Conservation (phyloP, 2,888 invertebrate species). For the Enchytraeus crypticus region DNA sequence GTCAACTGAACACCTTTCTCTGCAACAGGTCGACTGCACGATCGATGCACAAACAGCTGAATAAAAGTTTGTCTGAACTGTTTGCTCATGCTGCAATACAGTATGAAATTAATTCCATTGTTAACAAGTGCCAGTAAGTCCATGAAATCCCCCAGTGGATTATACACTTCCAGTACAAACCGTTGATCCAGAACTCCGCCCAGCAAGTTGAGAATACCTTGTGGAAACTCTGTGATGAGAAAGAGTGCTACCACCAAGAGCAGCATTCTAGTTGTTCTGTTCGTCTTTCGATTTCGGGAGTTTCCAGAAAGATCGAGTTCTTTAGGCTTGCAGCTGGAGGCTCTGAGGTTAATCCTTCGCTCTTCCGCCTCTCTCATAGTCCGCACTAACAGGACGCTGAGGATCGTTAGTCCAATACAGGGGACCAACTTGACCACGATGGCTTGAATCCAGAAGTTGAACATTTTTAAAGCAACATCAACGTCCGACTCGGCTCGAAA, state of each 20-base stretch:
- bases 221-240: conserved; percentile 80
- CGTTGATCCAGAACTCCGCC: conserved; percentile 59
- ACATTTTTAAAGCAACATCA: too few relatives aligned
- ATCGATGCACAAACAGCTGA: too few relatives aligned
- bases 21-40: too few relatives aligned
- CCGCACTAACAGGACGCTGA: conserved; percentile 48
- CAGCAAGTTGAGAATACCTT: conserved; percentile 64
- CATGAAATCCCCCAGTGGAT: conserved; percentile 63
- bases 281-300: conserved; percentile 39
- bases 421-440: conserved; percentile 63
- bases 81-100: conserved; percentile 87
- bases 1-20: too few relatives aligned
- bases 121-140: conserved; percentile 82
- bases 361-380: conserved; percentile 47
- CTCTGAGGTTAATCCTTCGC: conserved; percentile 37
- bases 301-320: too few relatives aligned
- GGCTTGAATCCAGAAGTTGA: too few relatives aligned
- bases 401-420: conserved; percentile 72
- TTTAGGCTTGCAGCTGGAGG: too few relatives aligned
- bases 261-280: conserved; percentile 81
- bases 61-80: conserved; percentile 65
- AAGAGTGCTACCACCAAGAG: conserved; percentile 78
- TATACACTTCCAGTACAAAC: conserved; percentile 60
- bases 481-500: too few relatives aligned
- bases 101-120: conserved; percentile 82